phyloP scores from a whole-genome alignment of 1,140 invertebrate species.

The Achatina immaculata region DNA sequence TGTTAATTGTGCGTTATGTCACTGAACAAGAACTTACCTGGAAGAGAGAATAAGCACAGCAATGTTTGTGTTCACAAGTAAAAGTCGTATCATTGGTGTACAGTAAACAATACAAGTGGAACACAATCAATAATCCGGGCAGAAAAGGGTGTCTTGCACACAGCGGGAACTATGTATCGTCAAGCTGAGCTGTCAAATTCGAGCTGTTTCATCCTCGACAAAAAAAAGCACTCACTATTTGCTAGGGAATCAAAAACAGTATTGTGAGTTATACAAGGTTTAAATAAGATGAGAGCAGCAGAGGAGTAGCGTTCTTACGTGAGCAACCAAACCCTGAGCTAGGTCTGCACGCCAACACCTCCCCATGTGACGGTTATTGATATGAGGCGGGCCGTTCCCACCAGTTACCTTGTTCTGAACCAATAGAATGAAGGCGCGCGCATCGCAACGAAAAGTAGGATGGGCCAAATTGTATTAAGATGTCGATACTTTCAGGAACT shows the following conservation, averaged over 20 bases:
- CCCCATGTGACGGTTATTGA: neutral
- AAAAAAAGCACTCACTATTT: conserved; percentile 11
- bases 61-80: too few relatives aligned
- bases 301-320: neutral
- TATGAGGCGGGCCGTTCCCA: conserved; percentile 3
- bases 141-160: neutral
- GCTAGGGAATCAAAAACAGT: neutral
- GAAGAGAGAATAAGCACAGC: too few relatives aligned
- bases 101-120: neutral
- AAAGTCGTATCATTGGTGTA: neutral
- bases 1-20: too few relatives aligned
- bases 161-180: conserved; percentile 3
- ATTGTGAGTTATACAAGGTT: neutral
- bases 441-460: neutral
- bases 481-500: neutral
- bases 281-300: neutral
- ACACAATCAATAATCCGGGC: conserved; percentile 2
- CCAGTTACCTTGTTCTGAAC: neutral
- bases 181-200: neutral
- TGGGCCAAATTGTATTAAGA: neutral
- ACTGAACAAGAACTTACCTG: too few relatives aligned
- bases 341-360: neutral
- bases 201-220: neutral
- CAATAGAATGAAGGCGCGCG: neutral
- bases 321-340: neutral